Conservation (phyloP, 2,888 invertebrate species). For the Clitarchus hookeri region DNA sequence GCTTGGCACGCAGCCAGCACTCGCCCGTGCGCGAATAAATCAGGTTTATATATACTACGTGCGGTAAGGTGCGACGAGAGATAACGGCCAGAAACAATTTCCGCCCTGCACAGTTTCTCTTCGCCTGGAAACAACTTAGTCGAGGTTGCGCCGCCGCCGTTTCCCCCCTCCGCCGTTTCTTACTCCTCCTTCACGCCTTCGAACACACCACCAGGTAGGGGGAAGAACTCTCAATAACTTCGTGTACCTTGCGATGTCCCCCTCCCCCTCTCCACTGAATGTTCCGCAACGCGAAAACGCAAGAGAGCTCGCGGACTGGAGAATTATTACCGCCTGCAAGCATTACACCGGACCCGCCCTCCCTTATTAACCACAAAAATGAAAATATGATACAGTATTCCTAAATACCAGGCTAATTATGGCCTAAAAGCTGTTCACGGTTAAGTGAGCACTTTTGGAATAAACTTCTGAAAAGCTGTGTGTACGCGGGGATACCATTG, state of each 20-base stretch:
- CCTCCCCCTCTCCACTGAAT: neutral
- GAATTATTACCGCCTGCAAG: no score
- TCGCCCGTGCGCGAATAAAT: neutral
- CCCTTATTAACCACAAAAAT: no score
- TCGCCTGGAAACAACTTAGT: neutral
- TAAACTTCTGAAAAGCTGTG: no score
- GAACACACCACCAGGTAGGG: neutral
- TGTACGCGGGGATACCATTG: no score
- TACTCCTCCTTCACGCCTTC: neutral
- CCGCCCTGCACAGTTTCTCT: conserved; percentile 16
- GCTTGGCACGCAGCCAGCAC: neutral
- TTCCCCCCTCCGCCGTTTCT: neutral
- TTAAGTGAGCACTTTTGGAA: no score
- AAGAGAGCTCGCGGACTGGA: neutral
- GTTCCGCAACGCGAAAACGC: neutral
- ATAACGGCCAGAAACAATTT: conserved; percentile 26
- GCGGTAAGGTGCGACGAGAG: conserved; percentile 23
- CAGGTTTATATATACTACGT: conserved; percentile 25
- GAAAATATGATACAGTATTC: no score
- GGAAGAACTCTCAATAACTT: neutral
- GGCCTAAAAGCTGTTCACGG: no score
- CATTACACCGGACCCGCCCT: no score
- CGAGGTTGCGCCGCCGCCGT: no score
- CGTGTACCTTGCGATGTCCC: neutral
- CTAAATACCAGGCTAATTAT: no score